These are phyloP conservation scores for Arrhamphus sclerolepis DNA, from an alignment of 2,797 vertebrate species.

Conservation along the genomic window DNA sequence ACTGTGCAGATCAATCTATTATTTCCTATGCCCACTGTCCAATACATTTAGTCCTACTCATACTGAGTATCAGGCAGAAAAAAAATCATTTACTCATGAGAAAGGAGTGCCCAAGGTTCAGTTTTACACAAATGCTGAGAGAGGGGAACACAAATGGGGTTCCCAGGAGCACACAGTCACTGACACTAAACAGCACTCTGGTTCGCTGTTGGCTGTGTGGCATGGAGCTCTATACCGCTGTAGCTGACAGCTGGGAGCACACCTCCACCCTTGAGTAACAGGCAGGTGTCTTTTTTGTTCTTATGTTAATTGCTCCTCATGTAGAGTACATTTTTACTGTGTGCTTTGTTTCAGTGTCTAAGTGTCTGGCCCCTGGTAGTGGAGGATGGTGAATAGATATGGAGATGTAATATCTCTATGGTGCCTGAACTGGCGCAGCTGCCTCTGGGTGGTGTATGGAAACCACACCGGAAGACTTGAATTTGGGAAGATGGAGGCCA, in stretches of 20 bases:
- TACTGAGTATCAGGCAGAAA: constrained; percentile 72
- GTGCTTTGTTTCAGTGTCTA: constrained; percentile 44
- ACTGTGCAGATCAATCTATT: constrained; percentile 49
- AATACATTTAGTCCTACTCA: constrained; percentile 82
- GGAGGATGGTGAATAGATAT: constrained; percentile 49
- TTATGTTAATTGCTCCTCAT: constrained; percentile 28
- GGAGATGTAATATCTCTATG: constrained; percentile 57
- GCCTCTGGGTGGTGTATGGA: constrained; percentile 76
- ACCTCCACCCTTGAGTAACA: constrained; percentile 22
- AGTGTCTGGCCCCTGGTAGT: constrained; percentile 67
- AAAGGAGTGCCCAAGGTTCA: constrained; percentile 36
- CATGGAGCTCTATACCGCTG: constrained; percentile 30
- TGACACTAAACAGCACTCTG: constrained; percentile 48
- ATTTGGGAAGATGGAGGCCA: constrained; percentile 96
- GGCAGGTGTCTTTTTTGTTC: constrained; percentile 38
- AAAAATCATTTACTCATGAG: constrained; percentile 53
- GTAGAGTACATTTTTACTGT: constrained; percentile 50
- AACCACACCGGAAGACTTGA: constrained; percentile 83
- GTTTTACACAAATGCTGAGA: constrained; percentile 57
- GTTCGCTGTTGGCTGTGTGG: constrained; percentile 25
- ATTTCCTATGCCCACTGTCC: constrained; percentile 48
- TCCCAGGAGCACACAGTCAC: constrained; percentile 70
- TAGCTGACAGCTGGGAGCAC: constrained; percentile 29
- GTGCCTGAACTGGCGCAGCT: constrained; percentile 65
- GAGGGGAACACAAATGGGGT: constrained; percentile 51